Evolutionary conservation across 2,888 invertebrate genomes (phyloP).

Genomic region (Cantharis rustica): DNA sequence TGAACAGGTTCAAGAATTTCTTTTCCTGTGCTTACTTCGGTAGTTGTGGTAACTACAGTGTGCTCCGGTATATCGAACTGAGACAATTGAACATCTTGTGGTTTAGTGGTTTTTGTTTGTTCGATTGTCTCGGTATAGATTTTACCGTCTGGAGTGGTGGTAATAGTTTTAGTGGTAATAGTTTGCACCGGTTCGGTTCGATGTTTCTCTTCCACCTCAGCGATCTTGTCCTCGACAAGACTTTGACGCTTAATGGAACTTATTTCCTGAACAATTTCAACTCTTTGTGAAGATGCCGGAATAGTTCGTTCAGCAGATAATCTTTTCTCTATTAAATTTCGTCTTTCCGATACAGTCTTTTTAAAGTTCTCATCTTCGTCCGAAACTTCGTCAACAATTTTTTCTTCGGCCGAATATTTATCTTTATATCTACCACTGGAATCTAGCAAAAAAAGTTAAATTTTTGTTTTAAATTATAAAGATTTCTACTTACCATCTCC

Average conservation of each 20-base stretch:
- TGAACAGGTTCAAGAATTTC: constrained; percentile 54
- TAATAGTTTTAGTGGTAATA: constrained; percentile 47
- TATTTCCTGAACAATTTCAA: constrained; percentile 75
- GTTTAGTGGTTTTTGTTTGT: constrained; percentile 46
- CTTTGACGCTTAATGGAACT: constrained; percentile 70
- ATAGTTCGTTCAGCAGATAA: constrained; percentile 70
- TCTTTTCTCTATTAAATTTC: constrained; percentile 76
- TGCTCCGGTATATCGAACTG: constrained; percentile 19
- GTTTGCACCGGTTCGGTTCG: constrained; percentile 38
- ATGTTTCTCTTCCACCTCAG: constrained; percentile 62
- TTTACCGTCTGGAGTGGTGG: constrained; percentile 53
- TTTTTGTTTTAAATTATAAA: too few relatives aligned
- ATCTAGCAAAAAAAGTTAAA: background rate
- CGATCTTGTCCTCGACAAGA: constrained; percentile 58
- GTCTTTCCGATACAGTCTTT: constrained; percentile 75
- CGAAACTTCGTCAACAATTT: constrained; percentile 65
- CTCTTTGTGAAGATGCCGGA: constrained; percentile 74
- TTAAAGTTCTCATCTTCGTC: constrained; percentile 67
- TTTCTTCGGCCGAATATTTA: constrained; percentile 82
- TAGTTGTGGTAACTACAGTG: constrained; percentile 32
- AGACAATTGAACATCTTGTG: constrained; percentile 28
- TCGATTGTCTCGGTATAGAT: constrained; percentile 60
- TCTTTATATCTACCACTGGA: constrained; percentile 65
- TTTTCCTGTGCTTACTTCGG: constrained; percentile 44
- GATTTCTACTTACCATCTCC: constrained; percentile 56